phyloP scores from a whole-genome alignment of 2,797 vertebrate genomes.

The Crocidura indochinensis region DNA sequence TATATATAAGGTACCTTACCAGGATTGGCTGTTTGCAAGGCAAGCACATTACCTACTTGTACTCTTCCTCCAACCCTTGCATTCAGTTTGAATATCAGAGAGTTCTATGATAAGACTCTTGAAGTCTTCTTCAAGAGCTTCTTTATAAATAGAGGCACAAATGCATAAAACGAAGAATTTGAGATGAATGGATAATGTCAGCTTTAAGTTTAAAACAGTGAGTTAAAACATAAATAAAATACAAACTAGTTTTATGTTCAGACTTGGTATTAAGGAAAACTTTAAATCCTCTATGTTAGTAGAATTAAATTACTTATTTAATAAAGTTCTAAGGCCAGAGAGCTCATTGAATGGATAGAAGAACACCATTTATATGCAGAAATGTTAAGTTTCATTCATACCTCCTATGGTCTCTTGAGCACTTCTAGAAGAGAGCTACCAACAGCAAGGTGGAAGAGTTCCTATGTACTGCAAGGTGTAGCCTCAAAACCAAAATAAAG shows the following conservation, averaged over 20 bases:
- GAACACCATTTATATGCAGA: no score
- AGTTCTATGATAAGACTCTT: neutral
- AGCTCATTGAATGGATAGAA: no score
- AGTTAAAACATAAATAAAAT: constrained; percentile 45
- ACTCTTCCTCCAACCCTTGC: no score
- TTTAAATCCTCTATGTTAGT: constrained; percentile 34
- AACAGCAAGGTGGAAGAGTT: no score
- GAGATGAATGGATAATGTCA: neutral
- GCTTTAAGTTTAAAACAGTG: constrained; percentile 8
- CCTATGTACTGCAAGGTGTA: no score
- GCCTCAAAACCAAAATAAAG: no score
- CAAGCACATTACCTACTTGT: no score
- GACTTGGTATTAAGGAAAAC: constrained; percentile 19
- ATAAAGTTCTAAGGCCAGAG: neutral
- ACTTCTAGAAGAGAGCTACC: neutral
- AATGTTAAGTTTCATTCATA: no score
- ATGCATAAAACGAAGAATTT: neutral
- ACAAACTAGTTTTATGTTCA: constrained; percentile 2
- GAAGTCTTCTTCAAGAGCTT: neutral
- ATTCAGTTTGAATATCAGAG: neutral
- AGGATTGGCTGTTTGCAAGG: no score
- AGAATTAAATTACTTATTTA: constrained; percentile 7
- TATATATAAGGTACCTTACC: no score
- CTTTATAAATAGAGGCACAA: constrained; percentile 1
- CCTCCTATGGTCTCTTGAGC: no score